Base-by-base conservation (phyloP, 37 sponge, comb jelly and placozoan species). In the Haliclona indistincta region DNA sequence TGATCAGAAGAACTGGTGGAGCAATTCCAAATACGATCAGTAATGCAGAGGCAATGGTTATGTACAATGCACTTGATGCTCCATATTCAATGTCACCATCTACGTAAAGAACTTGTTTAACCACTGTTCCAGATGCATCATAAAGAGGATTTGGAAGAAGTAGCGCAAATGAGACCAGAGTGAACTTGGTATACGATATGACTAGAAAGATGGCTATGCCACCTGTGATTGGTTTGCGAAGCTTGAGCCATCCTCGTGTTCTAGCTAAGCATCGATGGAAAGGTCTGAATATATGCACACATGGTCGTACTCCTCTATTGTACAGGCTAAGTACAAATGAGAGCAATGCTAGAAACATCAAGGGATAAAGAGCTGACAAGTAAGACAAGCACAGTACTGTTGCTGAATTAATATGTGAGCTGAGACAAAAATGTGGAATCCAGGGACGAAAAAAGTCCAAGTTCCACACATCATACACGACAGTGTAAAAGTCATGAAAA, bases 401-500 rank as follows among this genome's bases (percentile, higher is more conserved):
- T 6, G 81, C 23, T 2, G 71, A 42, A 19, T 20, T 69, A 10
- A 67, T 30, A 13, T 38, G 1, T 0, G 60, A 47, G 5, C 38
- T 39, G 23, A 87, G 58, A 51, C 88, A 87, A 8, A 74, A 30
- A 11, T 43, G 39, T 20, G 68, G 79, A 23, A 70, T 47, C 22
- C 55, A 2, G 23, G 23, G 0, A 2, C 34, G n/a, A n/a, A 87
- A 76, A 53, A 87, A 71, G 43, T 87, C 76, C 67, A 87, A 35
- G n/a, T 87, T 81, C 88, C 81, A 81, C 37, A 87, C 56, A 17
- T 43, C 54, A 36, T 87, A 87, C 2, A 54, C 32, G 36, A 51
- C 0, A n/a, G 43, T 63, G 26, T 40, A 11, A n/a, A n/a, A n/a
- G n/a, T 26, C 54, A 54, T 2, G 71, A 54, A 22, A 22, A n/a